phyloP scores from a whole-genome alignment of 2,797 vertebrate species.

The Myotis myotis region DNA sequence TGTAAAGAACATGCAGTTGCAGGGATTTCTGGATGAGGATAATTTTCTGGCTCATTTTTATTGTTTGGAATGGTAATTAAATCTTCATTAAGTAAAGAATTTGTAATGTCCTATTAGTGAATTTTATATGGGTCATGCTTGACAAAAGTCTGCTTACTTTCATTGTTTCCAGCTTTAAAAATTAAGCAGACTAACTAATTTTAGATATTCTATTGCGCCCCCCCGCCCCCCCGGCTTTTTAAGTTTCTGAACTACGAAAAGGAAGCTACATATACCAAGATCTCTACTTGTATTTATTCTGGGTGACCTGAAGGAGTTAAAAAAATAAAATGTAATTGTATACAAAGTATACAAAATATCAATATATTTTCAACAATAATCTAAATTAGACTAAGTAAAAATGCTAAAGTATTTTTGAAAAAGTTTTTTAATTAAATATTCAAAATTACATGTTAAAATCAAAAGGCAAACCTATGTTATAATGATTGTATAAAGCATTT shows the following conservation, averaged over 20 bases:
- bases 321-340: not conserved
- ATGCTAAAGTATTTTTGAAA: not conserved
- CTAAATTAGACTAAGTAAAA: not conserved
- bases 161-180: constrained; percentile 42
- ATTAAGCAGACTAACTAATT: constrained; percentile 19
- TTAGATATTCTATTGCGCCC: not conserved
- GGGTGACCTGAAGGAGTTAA: not conserved
- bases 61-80: constrained; percentile 59
- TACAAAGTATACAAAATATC: not conserved
- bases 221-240: not conserved
- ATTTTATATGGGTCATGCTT: constrained; percentile 36
- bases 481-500: not conserved
- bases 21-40: constrained; percentile 46
- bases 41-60: constrained; percentile 39
- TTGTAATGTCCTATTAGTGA: constrained; percentile 41
- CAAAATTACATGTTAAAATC: constrained; percentile 10
- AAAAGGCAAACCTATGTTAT: not conserved
- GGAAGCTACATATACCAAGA: not conserved
- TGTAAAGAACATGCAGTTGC: constrained; percentile 42
- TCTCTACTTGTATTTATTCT: not conserved
- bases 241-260: not conserved
- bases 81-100: constrained; percentile 64
- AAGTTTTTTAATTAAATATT: not conserved
- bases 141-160: constrained; percentile 23
- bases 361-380: not conserved